phyloP scores from a whole-genome alignment of 2,113 vertebrate genomes.

The Eupsittula cactorum region DNA sequence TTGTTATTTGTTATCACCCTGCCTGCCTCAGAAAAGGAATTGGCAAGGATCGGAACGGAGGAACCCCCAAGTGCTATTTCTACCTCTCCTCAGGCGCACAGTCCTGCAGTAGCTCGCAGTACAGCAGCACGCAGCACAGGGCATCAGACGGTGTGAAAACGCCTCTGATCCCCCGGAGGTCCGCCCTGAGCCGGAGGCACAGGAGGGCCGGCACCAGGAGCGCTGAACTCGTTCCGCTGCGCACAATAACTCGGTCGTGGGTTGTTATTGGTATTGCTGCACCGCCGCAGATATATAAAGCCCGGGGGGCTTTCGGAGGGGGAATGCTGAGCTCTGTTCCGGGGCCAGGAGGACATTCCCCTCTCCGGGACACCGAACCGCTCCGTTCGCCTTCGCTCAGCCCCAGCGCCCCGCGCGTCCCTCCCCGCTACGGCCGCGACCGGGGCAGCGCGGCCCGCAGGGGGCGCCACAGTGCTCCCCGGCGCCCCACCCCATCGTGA shows the following conservation, averaged over 20 bases:
- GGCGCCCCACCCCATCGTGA: fast-evolving
- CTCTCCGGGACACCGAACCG: not conserved
- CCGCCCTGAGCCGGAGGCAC: not conserved
- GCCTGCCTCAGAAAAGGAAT: not conserved
- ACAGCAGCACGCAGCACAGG: not conserved
- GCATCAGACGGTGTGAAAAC: fast-evolving
- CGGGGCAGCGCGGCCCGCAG: not conserved
- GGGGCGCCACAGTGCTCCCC: not conserved
- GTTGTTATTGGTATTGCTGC: not conserved
- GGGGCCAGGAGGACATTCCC: not conserved
- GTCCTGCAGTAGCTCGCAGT: not conserved
- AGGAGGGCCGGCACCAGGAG: not conserved
- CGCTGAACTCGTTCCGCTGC: not conserved
- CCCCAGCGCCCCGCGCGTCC: not conserved
- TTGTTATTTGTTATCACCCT: not conserved
- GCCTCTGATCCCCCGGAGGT: not conserved
- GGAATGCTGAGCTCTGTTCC: not conserved
- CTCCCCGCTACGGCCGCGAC: not conserved
- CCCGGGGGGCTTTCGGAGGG: not conserved
- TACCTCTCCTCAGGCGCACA: too few species aligned
- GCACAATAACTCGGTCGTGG: fast-evolving
- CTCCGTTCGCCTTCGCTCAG: not conserved
- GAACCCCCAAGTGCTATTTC: not conserved
- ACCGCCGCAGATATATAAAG: too few species aligned
- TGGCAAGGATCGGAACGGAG: not conserved